These are phyloP conservation scores for Halictus rubicundus DNA, from an alignment of 1,140 invertebrate species.

Conservation along the genomic window DNA sequence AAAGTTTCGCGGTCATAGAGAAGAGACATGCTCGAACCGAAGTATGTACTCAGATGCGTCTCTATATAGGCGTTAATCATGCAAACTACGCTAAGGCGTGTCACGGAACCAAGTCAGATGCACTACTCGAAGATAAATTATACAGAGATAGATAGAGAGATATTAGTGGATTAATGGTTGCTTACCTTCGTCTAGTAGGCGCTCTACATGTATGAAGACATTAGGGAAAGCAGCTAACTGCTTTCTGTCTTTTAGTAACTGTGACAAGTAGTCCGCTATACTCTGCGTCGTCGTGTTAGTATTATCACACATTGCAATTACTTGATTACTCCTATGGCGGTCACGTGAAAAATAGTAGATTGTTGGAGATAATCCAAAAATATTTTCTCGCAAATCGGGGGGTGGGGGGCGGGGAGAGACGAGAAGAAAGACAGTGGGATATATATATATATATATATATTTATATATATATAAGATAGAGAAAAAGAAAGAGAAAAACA, in stretches of 20 bases:
- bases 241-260: conserved; percentile 99
- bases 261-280: conserved; percentile 99
- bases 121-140: conserved; percentile 11
- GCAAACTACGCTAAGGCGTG: conserved; percentile 43
- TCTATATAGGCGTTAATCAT: conserved; percentile 42
- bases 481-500: no score
- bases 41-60: neutral
- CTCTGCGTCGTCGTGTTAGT: conserved; percentile 92
- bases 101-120: conserved; percentile 21
- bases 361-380: conserved; percentile 42
- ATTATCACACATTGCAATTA: conserved; percentile 86
- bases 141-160: conserved; percentile 2
- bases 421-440: conserved; percentile 55
- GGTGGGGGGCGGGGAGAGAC: neutral
- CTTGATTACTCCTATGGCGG: conserved; percentile 74
- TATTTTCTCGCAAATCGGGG: neutral
- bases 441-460: no score
- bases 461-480: no score
- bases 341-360: conserved; percentile 58
- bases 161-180: conserved; percentile 54
- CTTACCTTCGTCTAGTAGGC: conserved; percentile 99
- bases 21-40: conserved; percentile 22
- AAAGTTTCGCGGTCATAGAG: conserved; percentile 24
- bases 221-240: conserved; percentile 99
- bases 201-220: conserved; percentile 99